Evolutionary conservation across 2,113 vertebrate genomes (phyloP), one percentile per base, ranked within the genome.

Genomic region (Aramus guarauna): DNA sequence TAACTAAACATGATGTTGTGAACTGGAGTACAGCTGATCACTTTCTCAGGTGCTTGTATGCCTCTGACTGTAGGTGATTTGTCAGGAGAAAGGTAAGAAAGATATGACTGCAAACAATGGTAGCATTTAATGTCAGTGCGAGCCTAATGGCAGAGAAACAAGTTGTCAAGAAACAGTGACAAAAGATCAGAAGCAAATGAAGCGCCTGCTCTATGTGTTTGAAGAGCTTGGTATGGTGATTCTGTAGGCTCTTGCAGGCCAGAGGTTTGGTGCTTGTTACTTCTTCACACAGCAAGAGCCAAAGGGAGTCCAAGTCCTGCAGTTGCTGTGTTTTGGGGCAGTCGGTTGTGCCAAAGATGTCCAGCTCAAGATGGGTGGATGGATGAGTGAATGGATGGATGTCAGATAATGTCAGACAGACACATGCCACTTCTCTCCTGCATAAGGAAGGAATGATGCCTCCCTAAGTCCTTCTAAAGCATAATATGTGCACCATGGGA

Each of bases 171-270:
- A 37, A 90, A n/a, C 15, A 48, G 11, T 30, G n/a, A 59, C 13
- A 45, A 34, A 71, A 74, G 11, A 32, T 85, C 23, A 75, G 74
- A 62, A 75, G 52, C 24, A 71, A 83, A 26, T 0, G 2, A 62
- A 67, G 14, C 1, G 0, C 27, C 5, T 58, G 16, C 15, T 78
- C 19, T 24, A 0, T 34, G 19, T 71, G 5, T 50, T 60, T 63
- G 78, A 19, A 29, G 66, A 63, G 32, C 29, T 45, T 23, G 29
- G 29, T 62, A 11, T 36, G 14, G 11, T 76, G 59, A 20, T 58
- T 73, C 18, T 34, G 11, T 41, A 68, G 19, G 32, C 7, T 64
- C 9, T 68, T 82, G 13, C 21, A 15, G 10, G 6, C 27, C 7
- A 15, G 19, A 34, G 11, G 6, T 71, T 55, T 83, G 15, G 9